These are phyloP conservation scores for Ptychobarbus kaznakovi DNA, from an alignment of 2,797 vertebrate species.

Conservation along the genomic window DNA sequence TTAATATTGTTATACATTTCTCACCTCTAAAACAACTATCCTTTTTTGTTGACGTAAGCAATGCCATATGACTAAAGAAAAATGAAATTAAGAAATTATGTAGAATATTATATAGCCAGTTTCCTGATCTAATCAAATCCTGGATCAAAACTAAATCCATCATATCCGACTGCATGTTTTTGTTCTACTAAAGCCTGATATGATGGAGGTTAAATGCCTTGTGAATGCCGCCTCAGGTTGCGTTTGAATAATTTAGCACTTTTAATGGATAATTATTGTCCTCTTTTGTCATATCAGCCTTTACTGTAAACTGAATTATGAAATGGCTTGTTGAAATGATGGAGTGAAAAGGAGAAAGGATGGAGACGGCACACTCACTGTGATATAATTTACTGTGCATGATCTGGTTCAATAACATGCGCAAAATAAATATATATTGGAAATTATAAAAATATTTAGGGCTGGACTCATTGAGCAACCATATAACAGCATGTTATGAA, in stretches of 20 bases:
- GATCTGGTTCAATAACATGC: not conserved
- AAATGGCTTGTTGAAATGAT: not conserved
- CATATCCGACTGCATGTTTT: not conserved
- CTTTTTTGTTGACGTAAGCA: not conserved
- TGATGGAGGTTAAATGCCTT: not conserved
- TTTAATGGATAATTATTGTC: not conserved
- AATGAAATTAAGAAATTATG: not conserved
- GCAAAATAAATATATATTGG: not conserved
- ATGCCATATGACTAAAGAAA: not conserved
- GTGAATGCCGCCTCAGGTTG: not conserved
- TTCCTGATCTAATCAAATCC: not conserved
- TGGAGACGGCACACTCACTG: not conserved
- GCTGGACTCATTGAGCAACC: not conserved
- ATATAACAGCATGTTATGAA: not conserved
- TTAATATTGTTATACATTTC: not conserved
- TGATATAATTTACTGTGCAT: not conserved
- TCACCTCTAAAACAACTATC: not conserved
- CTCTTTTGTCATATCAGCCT: not conserved
- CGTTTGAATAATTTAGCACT: not conserved
- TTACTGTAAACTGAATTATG: not conserved
- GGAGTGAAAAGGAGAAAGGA: not conserved
- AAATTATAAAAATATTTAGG: not conserved
- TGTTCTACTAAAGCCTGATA: not conserved
- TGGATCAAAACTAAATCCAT: not conserved
- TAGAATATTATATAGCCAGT: not conserved